Conservation (phyloP, 2,113 vertebrate species). For the Falcunculus frontatus region DNA sequence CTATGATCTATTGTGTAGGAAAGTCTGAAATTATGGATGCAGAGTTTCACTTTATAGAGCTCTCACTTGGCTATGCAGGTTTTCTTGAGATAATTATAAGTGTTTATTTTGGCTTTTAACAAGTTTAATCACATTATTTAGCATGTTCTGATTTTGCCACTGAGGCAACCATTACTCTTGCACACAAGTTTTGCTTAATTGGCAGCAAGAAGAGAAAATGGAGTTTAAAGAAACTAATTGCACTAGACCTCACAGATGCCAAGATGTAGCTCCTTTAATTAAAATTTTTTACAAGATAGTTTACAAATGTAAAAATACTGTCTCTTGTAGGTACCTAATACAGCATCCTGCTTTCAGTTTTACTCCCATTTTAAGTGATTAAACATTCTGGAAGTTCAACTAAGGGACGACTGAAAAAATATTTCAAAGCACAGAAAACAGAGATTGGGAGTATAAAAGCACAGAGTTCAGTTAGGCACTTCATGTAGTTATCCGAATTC, state of each 20-base stretch:
- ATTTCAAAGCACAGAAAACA: neutral
- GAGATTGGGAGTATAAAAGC: neutral
- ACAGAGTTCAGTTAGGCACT: conserved; percentile 13
- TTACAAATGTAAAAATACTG: conserved; percentile 18
- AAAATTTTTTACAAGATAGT: conserved; percentile 18
- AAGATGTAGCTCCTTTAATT: conserved; percentile 9
- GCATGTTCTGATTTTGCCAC: conserved; percentile 69
- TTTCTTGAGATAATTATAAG: conserved; percentile 79
- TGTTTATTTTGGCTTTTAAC: conserved; percentile 85
- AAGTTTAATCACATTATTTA: conserved; percentile 82
- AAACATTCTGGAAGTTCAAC: neutral
- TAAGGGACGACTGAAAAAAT: neutral
- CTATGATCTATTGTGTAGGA: conserved; percentile 72
- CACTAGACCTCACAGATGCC: neutral
- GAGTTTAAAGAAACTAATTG: conserved; percentile 38
- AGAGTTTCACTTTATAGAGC: conserved; percentile 69
- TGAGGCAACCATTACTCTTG: conserved; percentile 53
- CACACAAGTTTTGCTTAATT: conserved; percentile 23
- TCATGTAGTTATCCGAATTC: conserved; percentile 55
- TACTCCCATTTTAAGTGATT: neutral
- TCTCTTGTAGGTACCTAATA: conserved; percentile 8
- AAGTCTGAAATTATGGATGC: conserved; percentile 66
- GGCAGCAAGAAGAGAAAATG: neutral
- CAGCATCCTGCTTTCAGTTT: neutral
- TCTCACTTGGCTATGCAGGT: conserved; percentile 44